Conservation (phyloP, 2,113 vertebrate species). For the Poecilia latipinna region DNA sequence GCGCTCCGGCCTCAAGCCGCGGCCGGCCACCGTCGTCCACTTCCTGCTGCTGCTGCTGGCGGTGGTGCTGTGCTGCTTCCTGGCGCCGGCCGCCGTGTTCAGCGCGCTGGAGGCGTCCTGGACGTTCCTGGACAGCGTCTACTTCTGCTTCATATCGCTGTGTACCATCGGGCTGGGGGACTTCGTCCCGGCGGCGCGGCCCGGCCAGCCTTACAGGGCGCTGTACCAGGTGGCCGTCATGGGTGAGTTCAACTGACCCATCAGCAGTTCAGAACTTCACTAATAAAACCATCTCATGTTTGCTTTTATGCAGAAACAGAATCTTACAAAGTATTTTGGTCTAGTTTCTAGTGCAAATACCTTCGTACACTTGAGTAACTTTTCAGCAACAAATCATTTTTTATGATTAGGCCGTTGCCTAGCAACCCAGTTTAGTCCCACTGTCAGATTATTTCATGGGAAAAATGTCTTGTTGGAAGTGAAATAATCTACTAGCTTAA, state of each 20-base stretch:
- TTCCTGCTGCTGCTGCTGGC: constrained; percentile 74
- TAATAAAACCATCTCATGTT: too few species aligned
- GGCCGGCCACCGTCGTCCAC: constrained; percentile 75
- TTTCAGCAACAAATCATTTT: too few species aligned
- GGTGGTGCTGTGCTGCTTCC: constrained; percentile 79
- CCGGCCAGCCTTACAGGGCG: constrained; percentile 73
- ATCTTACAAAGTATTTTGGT: too few species aligned
- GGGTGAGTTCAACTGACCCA: constrained; percentile 78
- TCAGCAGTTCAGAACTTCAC: too few species aligned
- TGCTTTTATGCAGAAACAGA: too few species aligned
- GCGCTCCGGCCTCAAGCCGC: constrained; percentile 71
- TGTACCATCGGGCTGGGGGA: constrained; percentile 92
- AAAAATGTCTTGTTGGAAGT: too few species aligned
- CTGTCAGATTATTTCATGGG: too few species aligned
- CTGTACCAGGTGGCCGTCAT: constrained; percentile 88
- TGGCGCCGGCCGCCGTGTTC: constrained; percentile 83
- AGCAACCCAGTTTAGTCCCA: too few species aligned
- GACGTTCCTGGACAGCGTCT: constrained; percentile 89
- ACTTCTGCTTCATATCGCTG: constrained; percentile 93
- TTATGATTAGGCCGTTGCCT: too few species aligned
- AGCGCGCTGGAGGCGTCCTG: constrained; percentile 81
- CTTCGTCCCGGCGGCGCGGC: constrained; percentile 84
- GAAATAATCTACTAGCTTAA: too few species aligned
- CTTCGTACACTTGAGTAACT: too few species aligned
- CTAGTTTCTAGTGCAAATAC: too few species aligned